phyloP scores from a whole-genome alignment of 1,140 invertebrate genomes.

The Cyrtorhinus lividipennis region DNA sequence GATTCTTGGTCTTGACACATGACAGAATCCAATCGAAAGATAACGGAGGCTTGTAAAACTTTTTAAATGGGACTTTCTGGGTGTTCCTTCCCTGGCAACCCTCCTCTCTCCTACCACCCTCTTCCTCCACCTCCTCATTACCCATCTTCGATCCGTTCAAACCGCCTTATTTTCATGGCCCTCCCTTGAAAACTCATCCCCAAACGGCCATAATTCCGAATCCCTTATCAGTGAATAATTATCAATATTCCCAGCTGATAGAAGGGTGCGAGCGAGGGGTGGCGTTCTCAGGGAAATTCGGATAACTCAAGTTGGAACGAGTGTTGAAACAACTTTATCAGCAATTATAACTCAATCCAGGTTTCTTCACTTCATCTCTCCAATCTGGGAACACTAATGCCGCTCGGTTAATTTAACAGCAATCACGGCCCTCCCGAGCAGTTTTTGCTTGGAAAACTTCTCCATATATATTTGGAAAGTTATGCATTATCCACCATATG shows the following conservation, averaged over 20 bases:
- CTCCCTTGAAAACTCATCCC: no score
- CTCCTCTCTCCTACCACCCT: constrained; percentile 7
- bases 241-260: constrained; percentile 1
- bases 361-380: constrained; percentile 9
- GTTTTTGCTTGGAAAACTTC: neutral
- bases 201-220: constrained; percentile 1
- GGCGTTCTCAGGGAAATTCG: neutral
- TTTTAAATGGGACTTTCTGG: constrained; percentile 3
- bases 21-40: constrained; percentile 9
- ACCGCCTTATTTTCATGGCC: neutral
- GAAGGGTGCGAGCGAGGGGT: neutral
- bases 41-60: constrained; percentile 8
- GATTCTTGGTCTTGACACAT: constrained; percentile 9
- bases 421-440: neutral
- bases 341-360: constrained; percentile 9
- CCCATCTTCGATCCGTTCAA: neutral
- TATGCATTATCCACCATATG: neutral
- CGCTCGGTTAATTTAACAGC: constrained; percentile 2
- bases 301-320: constrained; percentile 7
- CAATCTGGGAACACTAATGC: constrained; percentile 8
- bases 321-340: constrained; percentile 6
- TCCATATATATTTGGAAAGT: neutral
- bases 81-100: neutral
- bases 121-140: neutral
- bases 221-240: constrained; percentile 5